phyloP scores from a whole-genome alignment of 53 echinoderm and acorn worm genomes.

The Stichopus horrens region DNA sequence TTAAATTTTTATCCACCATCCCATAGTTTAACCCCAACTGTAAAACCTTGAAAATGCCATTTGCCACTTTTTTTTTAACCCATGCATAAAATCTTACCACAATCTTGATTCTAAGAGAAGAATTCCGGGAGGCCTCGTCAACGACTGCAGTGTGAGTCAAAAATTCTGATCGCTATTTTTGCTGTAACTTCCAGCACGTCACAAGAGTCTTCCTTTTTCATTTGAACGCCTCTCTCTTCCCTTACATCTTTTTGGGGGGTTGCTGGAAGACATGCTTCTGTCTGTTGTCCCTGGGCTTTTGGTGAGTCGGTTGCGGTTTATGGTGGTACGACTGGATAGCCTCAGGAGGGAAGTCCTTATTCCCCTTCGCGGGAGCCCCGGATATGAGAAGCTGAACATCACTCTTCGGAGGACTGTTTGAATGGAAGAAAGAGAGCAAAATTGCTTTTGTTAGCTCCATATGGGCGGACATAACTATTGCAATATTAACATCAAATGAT shows the following conservation, averaged over 20 bases:
- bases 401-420: conserved; percentile 63
- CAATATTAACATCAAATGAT: no score
- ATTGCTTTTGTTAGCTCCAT: not conserved
- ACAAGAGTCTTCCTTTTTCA: not conserved
- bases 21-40: no score
- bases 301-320: conserved; percentile 77
- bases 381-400: conserved; percentile 70
- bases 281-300: conserved; percentile 62
- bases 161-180: not conserved
- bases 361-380: conserved; percentile 82
- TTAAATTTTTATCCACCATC: no score
- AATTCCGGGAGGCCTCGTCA: not conserved
- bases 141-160: not conserved
- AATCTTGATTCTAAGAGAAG: not conserved
- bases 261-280: conserved; percentile 69
- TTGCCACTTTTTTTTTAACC: not conserved
- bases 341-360: conserved; percentile 93
- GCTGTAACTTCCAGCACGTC: not conserved
- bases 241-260: conserved; percentile 67
- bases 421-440: conserved; percentile 18
- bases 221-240: not conserved
- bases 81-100: not conserved
- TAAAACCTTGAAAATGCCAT: no score
- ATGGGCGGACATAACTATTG: no score
- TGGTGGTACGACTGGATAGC: conserved; percentile 82